Evolutionary conservation across 2,797 vertebrate genomes (phyloP).

Genomic region (Acanthurus lineatus): DNA sequence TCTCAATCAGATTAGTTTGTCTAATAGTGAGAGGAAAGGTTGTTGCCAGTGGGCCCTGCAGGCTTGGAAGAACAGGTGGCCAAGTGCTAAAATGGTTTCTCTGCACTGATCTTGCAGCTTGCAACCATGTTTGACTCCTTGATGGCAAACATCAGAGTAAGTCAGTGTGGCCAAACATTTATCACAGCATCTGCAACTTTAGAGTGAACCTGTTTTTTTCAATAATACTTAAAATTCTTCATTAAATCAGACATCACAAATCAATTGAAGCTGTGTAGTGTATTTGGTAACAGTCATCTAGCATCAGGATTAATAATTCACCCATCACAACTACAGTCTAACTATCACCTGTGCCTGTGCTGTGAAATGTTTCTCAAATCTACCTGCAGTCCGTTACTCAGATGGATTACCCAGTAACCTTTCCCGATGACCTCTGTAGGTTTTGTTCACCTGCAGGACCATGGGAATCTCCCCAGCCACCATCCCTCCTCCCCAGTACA

Average conservation of each 20-base stretch:
- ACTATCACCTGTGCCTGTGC: conserved; percentile 16
- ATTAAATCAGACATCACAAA: not conserved
- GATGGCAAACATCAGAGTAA: too few species aligned
- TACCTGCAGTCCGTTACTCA: conserved; percentile 67
- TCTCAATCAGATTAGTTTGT: conserved; percentile 80
- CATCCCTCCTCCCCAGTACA: conserved; percentile 54
- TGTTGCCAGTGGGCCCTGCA: conserved; percentile 72
- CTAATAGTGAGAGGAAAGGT: conserved; percentile 80
- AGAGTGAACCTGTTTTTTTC: not conserved
- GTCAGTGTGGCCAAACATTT: not conserved
- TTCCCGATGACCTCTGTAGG: conserved; percentile 70
- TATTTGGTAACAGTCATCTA: not conserved
- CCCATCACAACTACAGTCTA: conserved; percentile 1
- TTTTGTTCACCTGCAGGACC: conserved; percentile 75
- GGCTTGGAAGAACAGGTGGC: conserved; percentile 80
- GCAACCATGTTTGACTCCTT: too few species aligned
- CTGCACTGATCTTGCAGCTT: conserved; percentile 34
- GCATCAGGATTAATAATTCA: not conserved
- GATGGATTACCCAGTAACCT: conserved; percentile 73
- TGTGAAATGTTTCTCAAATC: conserved; percentile 47
- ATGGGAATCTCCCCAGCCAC: conserved; percentile 73
- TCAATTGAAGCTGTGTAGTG: not conserved
- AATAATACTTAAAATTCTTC: not conserved
- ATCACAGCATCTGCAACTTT: not conserved
- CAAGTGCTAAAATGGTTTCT: conserved; percentile 66